phyloP scores from a whole-genome alignment of 2,113 vertebrate species.

The Amazona guildingii region DNA sequence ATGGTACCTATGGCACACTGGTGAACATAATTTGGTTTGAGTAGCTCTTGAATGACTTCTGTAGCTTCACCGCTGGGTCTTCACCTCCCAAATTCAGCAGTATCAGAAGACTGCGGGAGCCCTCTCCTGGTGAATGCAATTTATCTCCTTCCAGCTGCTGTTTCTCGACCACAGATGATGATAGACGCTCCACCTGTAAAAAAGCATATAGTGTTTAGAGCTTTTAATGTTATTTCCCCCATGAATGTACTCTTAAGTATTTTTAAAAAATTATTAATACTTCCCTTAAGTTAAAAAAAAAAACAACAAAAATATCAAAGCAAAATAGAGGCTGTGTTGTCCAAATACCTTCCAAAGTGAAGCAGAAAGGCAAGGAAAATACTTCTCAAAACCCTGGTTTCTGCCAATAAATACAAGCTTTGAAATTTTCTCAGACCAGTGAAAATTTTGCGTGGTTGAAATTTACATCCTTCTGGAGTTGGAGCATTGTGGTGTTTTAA shows the following conservation, averaged over 20 bases:
- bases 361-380: not conserved
- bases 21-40: not conserved
- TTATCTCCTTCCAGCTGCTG: not conserved
- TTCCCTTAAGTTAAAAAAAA: not conserved
- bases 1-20: not conserved
- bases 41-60: not conserved
- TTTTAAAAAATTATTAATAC: not conserved
- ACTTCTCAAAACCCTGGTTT: not conserved
- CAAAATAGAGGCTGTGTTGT: not conserved
- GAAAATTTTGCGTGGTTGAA: not conserved
- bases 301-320: not conserved
- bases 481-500: not conserved
- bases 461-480: not conserved
- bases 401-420: not conserved
- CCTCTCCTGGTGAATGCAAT: conserved; percentile 41
- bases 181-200: not conserved
- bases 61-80: not conserved
- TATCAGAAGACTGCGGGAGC: not conserved
- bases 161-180: not conserved
- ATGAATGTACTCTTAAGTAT: not conserved
- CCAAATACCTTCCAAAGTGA: not conserved
- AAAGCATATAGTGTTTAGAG: not conserved
- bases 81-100: not conserved
- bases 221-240: not conserved
- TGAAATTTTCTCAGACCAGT: not conserved